Base-by-base conservation (phyloP, 2,797 vertebrate genomes). In the Lithobates sylvaticus region DNA sequence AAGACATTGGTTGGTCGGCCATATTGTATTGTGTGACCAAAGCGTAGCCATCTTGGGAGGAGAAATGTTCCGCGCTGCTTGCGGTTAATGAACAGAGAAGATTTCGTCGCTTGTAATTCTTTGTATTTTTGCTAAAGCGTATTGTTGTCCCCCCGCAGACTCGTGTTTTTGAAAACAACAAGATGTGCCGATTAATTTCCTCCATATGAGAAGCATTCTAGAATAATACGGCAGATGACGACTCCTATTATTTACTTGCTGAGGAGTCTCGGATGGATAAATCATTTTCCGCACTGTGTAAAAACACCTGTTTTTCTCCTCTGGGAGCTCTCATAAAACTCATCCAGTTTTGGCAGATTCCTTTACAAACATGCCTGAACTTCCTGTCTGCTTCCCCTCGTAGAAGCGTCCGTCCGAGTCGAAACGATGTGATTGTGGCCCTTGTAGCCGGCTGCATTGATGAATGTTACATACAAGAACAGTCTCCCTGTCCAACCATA, bases 221-320 rank as follows among this genome's bases (percentile, higher is more conserved):
- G 42, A 32, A 74, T 47, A 27, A 50, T 50, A 29, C 58, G 21
- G 29, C 71, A 23, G 58, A 75, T 73, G 78, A 68, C 39, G 13
- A 42, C 47, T 75, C 73, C 32, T 64, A 81, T 86, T 81, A 81
- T 81, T 81, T 69, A 36, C 73, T 70, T 18, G 80, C 54, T 39
- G 39, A 26, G 44, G 32, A 5, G 64, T 71, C 73, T 78, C 54
- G 36, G 13, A 54, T 10, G 42, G 85, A 87, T 87, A 83, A 78
- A 83, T 87, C 75, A 54, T 68, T 47, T 27, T 74, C 75, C 34
- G 75, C 68, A 70, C 58, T 74, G 54, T 86, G 71, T 86, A 32
- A 44, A 34, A 67, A 78, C 85, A 86, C 85, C 85, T 83, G 79
- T 54, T 83, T 68, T 39, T 78, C 68, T 78, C 85, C 85, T 50